Evolutionary conservation across 2,113 vertebrate genomes (phyloP).

Genomic region (Megaptera novaeangliae): DNA sequence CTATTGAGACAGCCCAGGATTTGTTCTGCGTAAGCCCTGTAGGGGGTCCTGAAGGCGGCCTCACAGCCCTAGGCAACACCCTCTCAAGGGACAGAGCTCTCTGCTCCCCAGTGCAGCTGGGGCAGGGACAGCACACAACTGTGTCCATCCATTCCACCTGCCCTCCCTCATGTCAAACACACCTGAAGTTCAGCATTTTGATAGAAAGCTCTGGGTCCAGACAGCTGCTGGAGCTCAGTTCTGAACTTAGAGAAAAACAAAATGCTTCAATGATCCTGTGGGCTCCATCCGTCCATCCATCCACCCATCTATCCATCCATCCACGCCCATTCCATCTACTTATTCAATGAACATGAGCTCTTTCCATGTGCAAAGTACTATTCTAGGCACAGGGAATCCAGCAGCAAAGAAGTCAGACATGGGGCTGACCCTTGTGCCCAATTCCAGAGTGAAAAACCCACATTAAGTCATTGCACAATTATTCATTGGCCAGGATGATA

Average conservation of each 20-base stretch:
- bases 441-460: not conserved
- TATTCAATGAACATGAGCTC: not conserved
- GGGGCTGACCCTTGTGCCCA: not conserved
- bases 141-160: not conserved
- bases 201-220: not conserved
- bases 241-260: not conserved
- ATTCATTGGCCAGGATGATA: not conserved
- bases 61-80: not conserved
- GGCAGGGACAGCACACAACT: not conserved
- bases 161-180: not conserved
- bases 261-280: not conserved
- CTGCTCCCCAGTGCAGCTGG: not conserved
- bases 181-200: not conserved
- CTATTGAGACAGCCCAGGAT: not conserved
- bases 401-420: not conserved
- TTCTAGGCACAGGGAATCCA: not conserved
- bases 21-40: not conserved
- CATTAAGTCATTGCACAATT: not conserved
- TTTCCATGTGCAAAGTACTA: not conserved
- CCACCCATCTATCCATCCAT: not conserved
- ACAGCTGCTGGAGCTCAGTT: not conserved
- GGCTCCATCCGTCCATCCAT: not conserved
- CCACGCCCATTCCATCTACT: too few species aligned
- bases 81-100: not conserved
- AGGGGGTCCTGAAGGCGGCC: not conserved